phyloP scores from a whole-genome alignment of 2,113 vertebrate species.

The Nansenia antarctica region DNA sequence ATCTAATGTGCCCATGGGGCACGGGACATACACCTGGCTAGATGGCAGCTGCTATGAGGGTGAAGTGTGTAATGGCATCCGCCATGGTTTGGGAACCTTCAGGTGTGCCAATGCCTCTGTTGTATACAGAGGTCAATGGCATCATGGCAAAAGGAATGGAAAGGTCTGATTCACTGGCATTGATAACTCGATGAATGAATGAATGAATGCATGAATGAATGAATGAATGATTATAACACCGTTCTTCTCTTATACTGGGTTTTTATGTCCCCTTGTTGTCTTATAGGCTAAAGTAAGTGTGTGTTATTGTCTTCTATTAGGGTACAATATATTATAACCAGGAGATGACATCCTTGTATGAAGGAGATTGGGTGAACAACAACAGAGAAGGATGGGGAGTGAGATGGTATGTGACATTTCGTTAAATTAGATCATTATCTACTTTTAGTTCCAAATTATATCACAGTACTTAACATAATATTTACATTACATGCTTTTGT shows the following conservation, averaged over 20 bases:
- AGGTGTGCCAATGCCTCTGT: conserved; percentile 60
- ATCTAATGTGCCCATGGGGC: conserved; percentile 77
- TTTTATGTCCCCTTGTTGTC: neutral
- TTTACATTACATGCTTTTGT: no score
- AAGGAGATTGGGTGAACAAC: conserved; percentile 87
- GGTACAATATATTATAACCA: conserved; percentile 82
- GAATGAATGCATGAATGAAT: no score
- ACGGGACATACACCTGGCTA: conserved; percentile 81
- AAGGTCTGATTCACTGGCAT: conserved; percentile 72
- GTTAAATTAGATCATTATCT: neutral
- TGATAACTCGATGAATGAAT: no score
- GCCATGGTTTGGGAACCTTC: conserved; percentile 84
- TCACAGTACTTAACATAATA: no score
- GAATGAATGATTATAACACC: no score
- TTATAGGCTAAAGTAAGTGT: neutral
- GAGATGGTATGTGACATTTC: conserved; percentile 75
- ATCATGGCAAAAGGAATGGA: conserved; percentile 82
- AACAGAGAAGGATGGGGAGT: conserved; percentile 83
- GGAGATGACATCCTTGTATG: conserved; percentile 85
- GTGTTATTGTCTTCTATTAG: conserved; percentile 64
- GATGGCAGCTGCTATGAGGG: conserved; percentile 86
- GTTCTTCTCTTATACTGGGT: neutral
- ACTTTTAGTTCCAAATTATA: neutral
- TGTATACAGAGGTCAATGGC: conserved; percentile 86
- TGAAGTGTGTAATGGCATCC: conserved; percentile 72